Conservation (phyloP, 2,113 vertebrate genomes). For the Pomatorhinus ruficollis region DNA sequence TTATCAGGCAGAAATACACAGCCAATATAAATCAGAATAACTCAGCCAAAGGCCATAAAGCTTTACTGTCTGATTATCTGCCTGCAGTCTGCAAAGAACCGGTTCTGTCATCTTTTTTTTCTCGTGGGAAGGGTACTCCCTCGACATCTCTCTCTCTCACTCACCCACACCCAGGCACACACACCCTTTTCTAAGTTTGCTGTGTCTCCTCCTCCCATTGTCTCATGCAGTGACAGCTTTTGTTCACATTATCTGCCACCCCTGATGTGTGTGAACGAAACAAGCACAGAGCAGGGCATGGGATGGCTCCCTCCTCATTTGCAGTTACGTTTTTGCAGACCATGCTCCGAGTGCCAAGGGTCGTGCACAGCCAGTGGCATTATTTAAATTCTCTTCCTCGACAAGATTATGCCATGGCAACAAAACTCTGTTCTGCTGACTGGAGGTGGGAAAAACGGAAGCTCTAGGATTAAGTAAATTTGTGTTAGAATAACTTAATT, state of each 20-base stretch:
- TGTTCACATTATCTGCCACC: neutral
- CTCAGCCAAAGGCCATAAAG: neutral
- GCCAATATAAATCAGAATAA: neutral
- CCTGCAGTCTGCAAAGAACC: neutral
- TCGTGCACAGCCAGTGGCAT: constrained; percentile 67
- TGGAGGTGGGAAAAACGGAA: constrained; percentile 67
- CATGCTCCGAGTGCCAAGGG: neutral
- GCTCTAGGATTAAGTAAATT: constrained; percentile 67
- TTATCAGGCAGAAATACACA: neutral
- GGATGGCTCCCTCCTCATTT: neutral
- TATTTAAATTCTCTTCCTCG: constrained; percentile 79
- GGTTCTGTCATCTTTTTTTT: neutral
- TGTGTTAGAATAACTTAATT: constrained; percentile 70
- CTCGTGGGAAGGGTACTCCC: neutral
- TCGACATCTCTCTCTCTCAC: neutral
- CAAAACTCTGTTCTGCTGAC: constrained; percentile 69
- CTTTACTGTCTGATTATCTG: neutral
- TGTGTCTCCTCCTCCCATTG: constrained; percentile 2
- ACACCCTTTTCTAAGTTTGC: neutral
- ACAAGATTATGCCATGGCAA: constrained; percentile 75
- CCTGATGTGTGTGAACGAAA: neutral
- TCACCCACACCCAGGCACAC: neutral
- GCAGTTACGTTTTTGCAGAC: neutral
- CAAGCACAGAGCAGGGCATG: neutral
- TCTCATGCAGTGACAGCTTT: neutral